Evolutionary conservation across 2,113 vertebrate species (phyloP), one percentile per base, ranked within the genome.

Genomic region (Alectura lathami): DNA sequence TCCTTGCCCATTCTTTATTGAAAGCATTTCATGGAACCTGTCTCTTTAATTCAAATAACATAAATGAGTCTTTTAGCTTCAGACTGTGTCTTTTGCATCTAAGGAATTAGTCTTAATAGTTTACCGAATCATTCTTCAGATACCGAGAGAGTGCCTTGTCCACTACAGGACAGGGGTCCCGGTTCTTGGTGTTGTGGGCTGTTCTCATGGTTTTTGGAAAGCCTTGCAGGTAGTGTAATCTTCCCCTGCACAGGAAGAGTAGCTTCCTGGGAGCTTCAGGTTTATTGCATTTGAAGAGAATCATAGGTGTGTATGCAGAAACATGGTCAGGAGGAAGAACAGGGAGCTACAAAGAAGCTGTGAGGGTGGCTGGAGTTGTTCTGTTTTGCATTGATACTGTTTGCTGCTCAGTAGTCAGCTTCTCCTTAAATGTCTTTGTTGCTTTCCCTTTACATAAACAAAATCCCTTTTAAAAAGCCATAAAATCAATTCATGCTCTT

Each of bases 361-460:
- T 70, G 34, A 67, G 11, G 4, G 20, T 79, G n/a, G 5, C 27
- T 83, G 48, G 15, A 54, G 32, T n/a, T 57, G 54, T 57, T 43
- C 30, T 53, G 0, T 69, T 83, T 75, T 69, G 23, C 11, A 11
- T 94, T 91, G 91, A 18, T 84, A 36, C 17, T 56, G 63, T 89
- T 78, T 68, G 17, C 54, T 83, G 9, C 34, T 42, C 42, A 50
- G 9, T 42, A 83, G 11, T 80, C 45, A 59, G 15, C 36, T 90
- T 86, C 68, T 80, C 64, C 76, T 95, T 72, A 83, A 78, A 64
- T 73, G 60, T 60, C 88, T 83, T 77, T 59, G 30, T 88, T 92
- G 29, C 30, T 67, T 93, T 94, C 42, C 53, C 43, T 80, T 91
- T 94, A 42, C 9, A 30, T 90, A 90, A 88, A 94, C 48, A 96